phyloP scores from a whole-genome alignment of 2,113 vertebrate species.

The Brachionichthys hirsutus region DNA sequence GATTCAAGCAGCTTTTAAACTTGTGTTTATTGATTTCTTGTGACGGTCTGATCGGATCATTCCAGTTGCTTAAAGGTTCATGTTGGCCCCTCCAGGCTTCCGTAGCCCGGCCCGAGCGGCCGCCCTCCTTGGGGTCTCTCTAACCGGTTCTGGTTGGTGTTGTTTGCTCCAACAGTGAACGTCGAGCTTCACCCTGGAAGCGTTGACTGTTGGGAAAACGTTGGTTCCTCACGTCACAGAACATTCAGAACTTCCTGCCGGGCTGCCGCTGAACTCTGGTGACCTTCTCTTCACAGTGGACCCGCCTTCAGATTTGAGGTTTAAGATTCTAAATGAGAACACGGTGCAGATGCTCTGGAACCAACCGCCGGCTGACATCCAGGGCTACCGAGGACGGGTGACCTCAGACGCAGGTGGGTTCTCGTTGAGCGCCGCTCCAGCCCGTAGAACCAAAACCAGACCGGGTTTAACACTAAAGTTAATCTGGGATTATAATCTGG shows the following conservation, averaged over 20 bases:
- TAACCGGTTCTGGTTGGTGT: conserved; percentile 60
- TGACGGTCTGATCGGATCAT: no score
- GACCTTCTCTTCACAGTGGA: conserved; percentile 83
- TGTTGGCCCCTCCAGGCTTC: no score
- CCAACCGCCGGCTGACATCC: conserved; percentile 80
- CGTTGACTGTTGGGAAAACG: conserved; percentile 83
- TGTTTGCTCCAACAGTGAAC: conserved; percentile 84
- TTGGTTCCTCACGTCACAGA: neutral
- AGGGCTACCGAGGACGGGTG: conserved; percentile 90
- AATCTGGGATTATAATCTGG: no score
- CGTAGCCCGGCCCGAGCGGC: no score
- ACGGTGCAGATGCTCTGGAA: conserved; percentile 94
- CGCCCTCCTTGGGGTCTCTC: no score
- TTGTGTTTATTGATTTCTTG: no score
- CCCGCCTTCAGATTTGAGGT: conserved; percentile 91
- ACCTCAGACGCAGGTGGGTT: conserved; percentile 86
- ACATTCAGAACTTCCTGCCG: neutral
- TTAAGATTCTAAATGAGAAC: conserved; percentile 94
- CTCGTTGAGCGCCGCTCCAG: neutral
- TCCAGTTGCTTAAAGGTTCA: no score
- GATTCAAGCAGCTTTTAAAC: no score
- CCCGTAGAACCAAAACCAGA: no score
- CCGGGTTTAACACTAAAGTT: no score
- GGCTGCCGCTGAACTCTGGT: no score
- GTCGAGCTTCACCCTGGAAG: conserved; percentile 74